Evolutionary conservation across 2,113 vertebrate genomes (phyloP).

Genomic region (Riparia riparia): DNA sequence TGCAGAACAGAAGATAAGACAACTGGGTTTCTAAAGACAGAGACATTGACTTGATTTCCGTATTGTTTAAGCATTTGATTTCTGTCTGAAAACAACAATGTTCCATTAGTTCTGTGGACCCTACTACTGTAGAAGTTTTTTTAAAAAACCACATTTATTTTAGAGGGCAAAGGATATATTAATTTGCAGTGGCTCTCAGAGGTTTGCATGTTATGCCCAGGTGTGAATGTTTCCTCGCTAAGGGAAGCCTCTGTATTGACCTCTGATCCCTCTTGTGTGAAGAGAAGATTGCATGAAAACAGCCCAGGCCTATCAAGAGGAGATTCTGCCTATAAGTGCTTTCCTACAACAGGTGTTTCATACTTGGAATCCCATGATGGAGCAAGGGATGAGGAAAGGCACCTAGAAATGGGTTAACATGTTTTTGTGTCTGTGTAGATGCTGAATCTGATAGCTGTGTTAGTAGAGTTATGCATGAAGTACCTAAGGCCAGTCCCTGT

Average conservation of each 20-base stretch:
- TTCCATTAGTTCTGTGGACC: background rate
- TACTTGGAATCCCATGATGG: background rate
- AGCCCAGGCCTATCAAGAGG: background rate
- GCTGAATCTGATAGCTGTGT: background rate
- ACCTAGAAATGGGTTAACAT: background rate
- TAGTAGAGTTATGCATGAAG: background rate
- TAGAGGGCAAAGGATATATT: background rate
- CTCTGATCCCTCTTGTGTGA: background rate
- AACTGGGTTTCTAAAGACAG: background rate
- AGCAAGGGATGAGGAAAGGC: background rate
- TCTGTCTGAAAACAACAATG: background rate
- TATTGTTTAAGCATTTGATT: constrained; percentile 4
- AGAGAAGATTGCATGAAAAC: background rate
- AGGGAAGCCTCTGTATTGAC: background rate
- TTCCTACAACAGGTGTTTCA: background rate
- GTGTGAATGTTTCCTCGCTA: background rate
- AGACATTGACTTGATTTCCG: background rate
- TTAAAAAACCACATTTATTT: background rate
- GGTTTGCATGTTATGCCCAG: background rate
- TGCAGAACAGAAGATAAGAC: background rate
- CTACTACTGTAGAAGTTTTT: background rate
- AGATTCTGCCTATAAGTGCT: background rate
- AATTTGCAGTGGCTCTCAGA: background rate
- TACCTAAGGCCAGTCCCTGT: background rate
- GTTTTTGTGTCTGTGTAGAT: background rate